Evolutionary conservation across 2,113 vertebrate genomes (phyloP), one percentile per base, ranked within the genome.

Genomic region (Colinus virginianus): DNA sequence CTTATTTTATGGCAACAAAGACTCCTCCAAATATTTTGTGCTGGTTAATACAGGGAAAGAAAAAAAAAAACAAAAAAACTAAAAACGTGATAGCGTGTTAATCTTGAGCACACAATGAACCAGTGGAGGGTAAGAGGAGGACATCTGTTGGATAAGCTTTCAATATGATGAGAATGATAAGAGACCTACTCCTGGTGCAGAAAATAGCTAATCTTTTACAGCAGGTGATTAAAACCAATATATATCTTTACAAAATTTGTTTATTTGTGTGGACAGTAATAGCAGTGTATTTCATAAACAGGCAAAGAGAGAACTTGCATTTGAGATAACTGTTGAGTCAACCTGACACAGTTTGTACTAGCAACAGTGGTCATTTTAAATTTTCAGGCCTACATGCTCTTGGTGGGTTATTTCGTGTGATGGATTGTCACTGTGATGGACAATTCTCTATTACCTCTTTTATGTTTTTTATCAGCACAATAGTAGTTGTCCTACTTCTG

Each of bases 141-240:
- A 92, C 98, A 98, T 98, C 98, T 98, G 84, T 85, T 91, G 98
- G 97, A 98, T 98, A 98, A 98, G 97, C 97, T 96, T 97, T 97
- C 97, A 96, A 85, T 97, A 91, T 95, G 97, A 98, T 98, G 97
- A 89, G 84, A 83, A 62, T 36, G 97, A 98, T 97, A 97, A 98
- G 94, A 78, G 81, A 94, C 81, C 95, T 96, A 90, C 9, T 3
- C 87, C 66, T 90, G 53, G 92, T 96, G 93, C 92, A 96, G 90
- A 97, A 97, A 91, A 3, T 45, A 76, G 62, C 78, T 93, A 42
- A 76, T 95, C 93, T 90, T 93, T 69, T 91, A 84, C 78, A 94
- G 84, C 42, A 80, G 91, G 76, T 96, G 88, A 97, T 94, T 93
- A 93, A 94, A 92, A 72, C 23, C 22, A 81, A 21, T 64, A 58